Percentiles rank a stretch among this genome's conserved stretches.
Evolutionary conservation across 2,113 vertebrate genomes (phyloP).

Genomic region (Scatophagus argus): DNA sequence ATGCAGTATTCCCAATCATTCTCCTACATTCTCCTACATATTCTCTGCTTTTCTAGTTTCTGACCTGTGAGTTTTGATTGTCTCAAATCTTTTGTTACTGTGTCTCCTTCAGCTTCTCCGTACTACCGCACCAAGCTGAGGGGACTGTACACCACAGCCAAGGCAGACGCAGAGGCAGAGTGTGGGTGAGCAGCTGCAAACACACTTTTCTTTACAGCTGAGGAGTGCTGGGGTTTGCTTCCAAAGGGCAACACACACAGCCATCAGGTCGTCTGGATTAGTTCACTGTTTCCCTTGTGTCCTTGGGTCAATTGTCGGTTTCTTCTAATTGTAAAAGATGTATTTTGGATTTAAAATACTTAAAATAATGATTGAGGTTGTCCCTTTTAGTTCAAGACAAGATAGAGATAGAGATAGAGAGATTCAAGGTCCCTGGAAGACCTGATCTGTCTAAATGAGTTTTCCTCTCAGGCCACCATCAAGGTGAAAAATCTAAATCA

Average conservation of each 20-base stretch:
- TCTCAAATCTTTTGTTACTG: not conserved
- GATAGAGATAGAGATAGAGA: too few species aligned
- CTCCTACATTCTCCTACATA: too few species aligned
- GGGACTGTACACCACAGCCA: constrained; percentile 93
- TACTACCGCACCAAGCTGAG: constrained; percentile 94
- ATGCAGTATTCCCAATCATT: too few species aligned
- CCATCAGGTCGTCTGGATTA: too few species aligned
- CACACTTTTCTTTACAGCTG: too few species aligned
- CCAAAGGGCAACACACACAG: too few species aligned
- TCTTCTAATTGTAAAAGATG: too few species aligned
- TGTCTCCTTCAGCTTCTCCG: constrained; percentile 86
- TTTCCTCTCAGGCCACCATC: not conserved
- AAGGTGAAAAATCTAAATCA: not conserved
- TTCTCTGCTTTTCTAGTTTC: not conserved
- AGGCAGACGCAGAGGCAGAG: constrained; percentile 93
- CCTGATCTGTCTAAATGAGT: not conserved
- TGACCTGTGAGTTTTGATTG: not conserved
- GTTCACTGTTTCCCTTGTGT: too few species aligned
- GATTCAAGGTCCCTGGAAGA: not conserved
- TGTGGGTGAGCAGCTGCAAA: constrained; percentile 85
- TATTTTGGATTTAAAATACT: too few species aligned
- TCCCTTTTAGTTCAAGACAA: not conserved
- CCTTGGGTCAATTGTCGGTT: too few species aligned
- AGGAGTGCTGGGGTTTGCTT: too few species aligned
- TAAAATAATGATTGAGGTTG: too few species aligned